Evolutionary conservation across 2,113 vertebrate genomes (phyloP), one percentile per base, ranked within the genome.

Genomic region (Barbus barbus): DNA sequence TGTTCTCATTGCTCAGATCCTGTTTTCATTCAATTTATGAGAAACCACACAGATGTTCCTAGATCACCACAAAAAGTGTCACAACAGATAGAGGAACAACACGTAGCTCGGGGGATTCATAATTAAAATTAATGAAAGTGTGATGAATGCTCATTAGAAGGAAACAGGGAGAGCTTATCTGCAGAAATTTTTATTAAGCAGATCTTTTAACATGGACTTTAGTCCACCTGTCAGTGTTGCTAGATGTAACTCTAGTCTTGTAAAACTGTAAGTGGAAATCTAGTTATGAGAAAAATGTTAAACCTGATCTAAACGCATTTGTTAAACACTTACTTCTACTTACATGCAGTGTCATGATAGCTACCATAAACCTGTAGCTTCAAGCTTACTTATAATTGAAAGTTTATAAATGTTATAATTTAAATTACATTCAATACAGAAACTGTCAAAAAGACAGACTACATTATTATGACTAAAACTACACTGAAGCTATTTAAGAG

Each of bases 111-210:
- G 28, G 44, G 73, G 31, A 58, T 56, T 58, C 11, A 12, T 88
- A 88, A 91, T 90, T 90, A 86, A 89, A 91, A 90, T 88, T 75
- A 82, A 86, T 84, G 86, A 36, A 86, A 85, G 86, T 79, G 74
- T 41, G 86, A 60, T 56, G 81, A 88, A 72, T 81, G 78, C 85
- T 88, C 84, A 28, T 90, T 88, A 89, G 75, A 86, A 60, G 31
- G 18, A 82, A 89, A 87, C 69, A 83, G 20, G 36, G 14, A 84
- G 61, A 48, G 81, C 73, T 85, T 83, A 86, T 87, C 74, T 79
- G 78, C 79, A 67, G 81, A 76, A 46, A 86, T 87, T 82, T 83
- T 86, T 86, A 88, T 86, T 87, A 89, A 85, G 85, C 36, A 26
- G 33, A 79, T 83, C 41, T 67, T 73, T 77, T 28, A 41, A 83